These are phyloP conservation scores for Onthophagus sagittarius DNA, from an alignment of 2,888 invertebrate species.

Conservation along the genomic window DNA sequence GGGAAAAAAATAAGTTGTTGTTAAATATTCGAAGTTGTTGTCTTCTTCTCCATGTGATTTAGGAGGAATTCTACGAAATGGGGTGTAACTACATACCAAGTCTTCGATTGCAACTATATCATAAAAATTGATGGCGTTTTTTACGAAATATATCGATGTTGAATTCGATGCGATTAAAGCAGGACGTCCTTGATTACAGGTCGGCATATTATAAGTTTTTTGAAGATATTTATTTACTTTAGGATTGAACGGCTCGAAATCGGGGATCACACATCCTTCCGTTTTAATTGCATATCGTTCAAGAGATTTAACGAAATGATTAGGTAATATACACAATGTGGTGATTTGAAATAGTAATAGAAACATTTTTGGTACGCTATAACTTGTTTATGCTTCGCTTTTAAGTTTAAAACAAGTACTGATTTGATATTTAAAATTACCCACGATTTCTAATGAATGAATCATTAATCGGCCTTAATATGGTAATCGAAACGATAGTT, in stretches of 20 bases:
- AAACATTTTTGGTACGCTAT: no score
- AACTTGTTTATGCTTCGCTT: no score
- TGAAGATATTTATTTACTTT: conserved; percentile 53
- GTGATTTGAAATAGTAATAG: no score
- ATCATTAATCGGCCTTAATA: no score
- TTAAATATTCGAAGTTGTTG: conserved; percentile 38
- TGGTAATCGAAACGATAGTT: no score
- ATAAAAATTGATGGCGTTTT: conserved; percentile 50
- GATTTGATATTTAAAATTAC: no score
- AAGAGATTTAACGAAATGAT: no score
- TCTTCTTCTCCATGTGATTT: conserved; percentile 41
- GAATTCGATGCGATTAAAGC: conserved; percentile 58
- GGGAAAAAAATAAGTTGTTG: no score
- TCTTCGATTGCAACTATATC: conserved; percentile 43
- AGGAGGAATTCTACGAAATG: conserved; percentile 52
- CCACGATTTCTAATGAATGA: no score
- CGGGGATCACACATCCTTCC: conserved; percentile 65
- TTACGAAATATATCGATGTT: conserved; percentile 57
- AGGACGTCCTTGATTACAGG: conserved; percentile 51
- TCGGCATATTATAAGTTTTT: conserved; percentile 36
- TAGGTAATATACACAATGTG: no score
- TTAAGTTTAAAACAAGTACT: no score
- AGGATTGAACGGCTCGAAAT: conserved; percentile 59
- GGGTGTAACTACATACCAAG: conserved; percentile 60
- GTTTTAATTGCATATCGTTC: conserved; percentile 49